Percentiles rank a stretch among this genome's conserved stretches.
Conservation (phyloP, 1,140 invertebrate species). For the Psilanteris sp. region DNA sequence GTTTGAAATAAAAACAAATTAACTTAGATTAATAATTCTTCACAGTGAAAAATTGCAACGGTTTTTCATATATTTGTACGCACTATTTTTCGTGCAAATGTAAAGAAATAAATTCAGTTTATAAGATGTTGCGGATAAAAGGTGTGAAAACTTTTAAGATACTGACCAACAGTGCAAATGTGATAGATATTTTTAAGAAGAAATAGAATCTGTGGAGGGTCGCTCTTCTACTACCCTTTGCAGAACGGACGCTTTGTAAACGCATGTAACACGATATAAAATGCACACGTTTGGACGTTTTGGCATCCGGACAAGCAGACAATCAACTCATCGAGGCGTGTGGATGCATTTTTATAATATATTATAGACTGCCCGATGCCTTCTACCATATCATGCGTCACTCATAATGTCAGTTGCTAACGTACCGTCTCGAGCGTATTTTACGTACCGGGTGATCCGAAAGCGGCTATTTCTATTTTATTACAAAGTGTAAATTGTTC, state of each 20-base stretch:
- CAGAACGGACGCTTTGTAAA: conserved; percentile 70
- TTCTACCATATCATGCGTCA: conserved; percentile 80
- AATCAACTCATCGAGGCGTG: conserved; percentile 81
- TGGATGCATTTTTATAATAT: conserved; percentile 81
- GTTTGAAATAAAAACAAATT: too few relatives aligned
- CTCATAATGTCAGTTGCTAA: conserved; percentile 80
- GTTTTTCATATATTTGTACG: too few relatives aligned
- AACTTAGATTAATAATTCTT: too few relatives aligned
- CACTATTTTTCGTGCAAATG: too few relatives aligned
- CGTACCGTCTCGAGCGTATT: conserved; percentile 80
- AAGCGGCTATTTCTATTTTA: conserved; percentile 62
- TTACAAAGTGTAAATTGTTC: conserved; percentile 52
- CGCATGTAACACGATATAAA: conserved; percentile 78
- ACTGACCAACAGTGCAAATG: conserved; percentile 33
- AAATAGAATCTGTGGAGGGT: conserved; percentile 67
- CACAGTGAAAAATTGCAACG: too few relatives aligned
- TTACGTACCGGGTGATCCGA: conserved; percentile 78
- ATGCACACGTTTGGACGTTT: conserved; percentile 80
- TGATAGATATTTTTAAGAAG: conserved; percentile 48
- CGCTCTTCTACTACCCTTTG: conserved; percentile 72
- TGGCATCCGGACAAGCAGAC: conserved; percentile 80
- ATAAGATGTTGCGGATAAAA: neutral
- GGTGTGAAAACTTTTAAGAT: conserved; percentile 14
- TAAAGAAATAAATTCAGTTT: neutral
- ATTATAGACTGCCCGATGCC: conserved; percentile 79